Base-by-base conservation (phyloP, 1,140 invertebrate genomes). In the Leptonema lineaticorne region DNA sequence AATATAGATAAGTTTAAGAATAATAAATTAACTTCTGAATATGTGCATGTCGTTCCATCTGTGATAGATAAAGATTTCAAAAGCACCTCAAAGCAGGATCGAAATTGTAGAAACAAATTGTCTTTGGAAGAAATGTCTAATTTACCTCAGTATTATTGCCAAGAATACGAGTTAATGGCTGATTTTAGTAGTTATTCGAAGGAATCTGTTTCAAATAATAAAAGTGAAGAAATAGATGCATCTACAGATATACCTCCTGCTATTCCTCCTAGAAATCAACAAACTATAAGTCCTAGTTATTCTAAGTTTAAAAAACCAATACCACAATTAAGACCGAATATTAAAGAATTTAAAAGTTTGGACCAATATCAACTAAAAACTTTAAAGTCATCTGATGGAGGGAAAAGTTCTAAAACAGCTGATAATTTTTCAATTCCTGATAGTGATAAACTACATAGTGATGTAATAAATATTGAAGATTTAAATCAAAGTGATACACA, bases 101-200 rank as follows among this genome's bases (percentile, higher is more conserved):
- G n/a, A n/a, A n/a, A n/a, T 59, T 16, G 59, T 46, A n/a, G 33
- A 22, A 11, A 67, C 6, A 18, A 46, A 27, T 9, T 56, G n/a
- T 46, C 63, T 8, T 29, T 60, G 22, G 65, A 69, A 30, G 68
- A 69, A 30, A 22, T 30, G 24, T 50, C 68, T 9, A 60, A 72
- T 29, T 62, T 56, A 18, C 26, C 67, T 0, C 67, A 67, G 14
- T 45, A 46, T 18, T 63, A 78, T 29, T 82, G 79, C 62, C 75
- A 74, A 28, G 81, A 82, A 71, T 81, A 82, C 70, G 79, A 82
- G 64, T 74, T 82, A 20, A 80, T 82, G 79, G 74, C 77, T 1
- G 75, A 82, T 71, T 82, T 82, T 59, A 77, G 74, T 71, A 79
- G 77, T 37, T 75, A 74, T 64, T 74, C 77, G 29, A 75, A 76